Percentiles rank a stretch among this genome's conserved stretches.
These are phyloP conservation scores for Azorinus chamasolen DNA, from an alignment of 2,888 invertebrate genomes.

Conservation along the genomic window DNA sequence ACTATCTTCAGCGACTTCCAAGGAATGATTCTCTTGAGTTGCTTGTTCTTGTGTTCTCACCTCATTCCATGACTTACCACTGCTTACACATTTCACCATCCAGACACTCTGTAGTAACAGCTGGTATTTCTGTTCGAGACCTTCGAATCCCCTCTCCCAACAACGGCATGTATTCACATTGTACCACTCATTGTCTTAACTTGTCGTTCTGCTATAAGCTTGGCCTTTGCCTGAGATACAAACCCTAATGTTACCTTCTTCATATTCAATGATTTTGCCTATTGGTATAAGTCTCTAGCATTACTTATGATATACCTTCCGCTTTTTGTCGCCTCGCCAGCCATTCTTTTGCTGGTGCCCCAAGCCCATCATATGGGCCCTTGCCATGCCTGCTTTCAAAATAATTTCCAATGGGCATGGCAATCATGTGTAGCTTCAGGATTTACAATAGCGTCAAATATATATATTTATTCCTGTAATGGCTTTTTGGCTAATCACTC, in stretches of 20 bases:
- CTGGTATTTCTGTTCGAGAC: constrained; percentile 3
- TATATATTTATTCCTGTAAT: constrained; percentile 66
- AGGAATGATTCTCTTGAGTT: neutral
- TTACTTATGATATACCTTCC: constrained; percentile 28
- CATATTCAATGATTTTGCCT: constrained; percentile 29
- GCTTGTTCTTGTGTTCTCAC: neutral
- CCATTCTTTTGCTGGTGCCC: constrained; percentile 48
- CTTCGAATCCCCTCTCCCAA: neutral
- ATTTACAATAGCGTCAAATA: constrained; percentile 45
- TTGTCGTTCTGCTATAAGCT: neutral
- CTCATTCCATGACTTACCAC: neutral
- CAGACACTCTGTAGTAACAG: constrained; percentile 26
- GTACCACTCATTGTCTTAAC: constrained; percentile 26
- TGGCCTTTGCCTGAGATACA: constrained; percentile 2
- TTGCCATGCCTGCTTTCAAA: constrained; percentile 53
- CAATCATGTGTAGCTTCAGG: constrained; percentile 21
- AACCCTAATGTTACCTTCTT: constrained; percentile 30
- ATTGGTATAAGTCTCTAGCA: constrained; percentile 38
- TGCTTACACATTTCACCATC: neutral
- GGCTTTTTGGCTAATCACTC: constrained; percentile 61
- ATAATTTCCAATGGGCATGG: constrained; percentile 55
- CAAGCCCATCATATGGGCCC: constrained; percentile 53
- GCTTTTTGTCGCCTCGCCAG: constrained; percentile 38
- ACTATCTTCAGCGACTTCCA: too few species aligned
- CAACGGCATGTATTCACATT: constrained; percentile 25